Percentiles rank a stretch among this genome's conserved stretches.
These are phyloP conservation scores for Polymixis lichenea DNA, from an alignment of 2,888 invertebrate genomes.

Conservation along the genomic window DNA sequence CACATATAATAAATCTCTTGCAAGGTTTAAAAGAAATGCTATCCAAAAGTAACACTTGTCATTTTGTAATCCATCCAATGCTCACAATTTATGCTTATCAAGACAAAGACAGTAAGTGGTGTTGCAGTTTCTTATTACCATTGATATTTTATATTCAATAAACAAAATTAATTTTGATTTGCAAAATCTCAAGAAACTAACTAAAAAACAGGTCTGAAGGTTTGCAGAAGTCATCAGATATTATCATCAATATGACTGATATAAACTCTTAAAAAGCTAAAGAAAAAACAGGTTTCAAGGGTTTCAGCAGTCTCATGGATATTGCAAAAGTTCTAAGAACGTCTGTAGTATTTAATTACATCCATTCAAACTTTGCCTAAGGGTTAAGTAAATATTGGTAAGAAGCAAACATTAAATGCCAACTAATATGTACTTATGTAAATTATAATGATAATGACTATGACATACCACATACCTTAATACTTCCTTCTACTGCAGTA, in stretches of 20 bases:
- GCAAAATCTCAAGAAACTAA: neutral
- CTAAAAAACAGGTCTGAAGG: neutral
- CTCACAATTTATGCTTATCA: neutral
- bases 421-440: neutral
- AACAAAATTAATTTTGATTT: neutral
- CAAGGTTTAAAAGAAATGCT: neutral
- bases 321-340: neutral
- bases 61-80: neutral
- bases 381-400: neutral
- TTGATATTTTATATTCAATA: neutral
- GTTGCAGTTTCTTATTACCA: neutral
- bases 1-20: neutral
- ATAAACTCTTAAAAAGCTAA: neutral
- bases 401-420: neutral
- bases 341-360: neutral
- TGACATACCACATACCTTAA: slow-evolving; percentile 62
- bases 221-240: neutral
- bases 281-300: neutral
- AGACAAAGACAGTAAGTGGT: slow-evolving; percentile 5
- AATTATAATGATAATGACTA: neutral
- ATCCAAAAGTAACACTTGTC: neutral
- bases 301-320: neutral
- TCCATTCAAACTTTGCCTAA: neutral
- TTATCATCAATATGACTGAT: neutral
- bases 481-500: slow-evolving; percentile 78